Percentiles rank a stretch among this genome's conserved stretches.
Evolutionary conservation across 2,888 invertebrate species (phyloP).

Genomic region (Nomada ferruginata): DNA sequence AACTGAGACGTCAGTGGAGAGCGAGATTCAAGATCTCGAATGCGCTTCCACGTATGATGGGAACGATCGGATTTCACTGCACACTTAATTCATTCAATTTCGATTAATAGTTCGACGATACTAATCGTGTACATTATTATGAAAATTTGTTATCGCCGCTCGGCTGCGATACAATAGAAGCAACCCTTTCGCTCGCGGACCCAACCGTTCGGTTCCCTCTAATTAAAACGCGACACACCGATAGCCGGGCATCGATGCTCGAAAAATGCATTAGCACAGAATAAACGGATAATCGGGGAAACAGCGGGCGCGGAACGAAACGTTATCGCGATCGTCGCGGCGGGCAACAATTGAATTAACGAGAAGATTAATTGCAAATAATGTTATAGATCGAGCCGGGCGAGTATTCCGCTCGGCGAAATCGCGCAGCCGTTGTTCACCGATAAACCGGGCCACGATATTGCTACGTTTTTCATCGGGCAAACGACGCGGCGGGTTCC

Average conservation of each 20-base stretch:
- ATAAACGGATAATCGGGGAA: conserved; percentile 17
- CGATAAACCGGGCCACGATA: conserved; percentile 34
- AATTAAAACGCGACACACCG: conserved; percentile 14
- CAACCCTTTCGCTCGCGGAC: background rate
- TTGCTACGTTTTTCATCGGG: conserved; percentile 45
- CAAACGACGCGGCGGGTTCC: background rate
- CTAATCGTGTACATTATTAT: too few relatives aligned
- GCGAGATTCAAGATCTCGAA: background rate
- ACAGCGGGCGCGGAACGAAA: background rate
- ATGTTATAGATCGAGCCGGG: conserved; percentile 23
- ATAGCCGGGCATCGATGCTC: background rate
- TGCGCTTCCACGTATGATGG: too few relatives aligned
- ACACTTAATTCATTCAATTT: background rate
- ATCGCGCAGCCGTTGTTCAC: conserved; percentile 12
- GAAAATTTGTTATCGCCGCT: background rate
- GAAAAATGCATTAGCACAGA: conserved; percentile 26
- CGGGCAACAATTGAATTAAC: conserved; percentile 38
- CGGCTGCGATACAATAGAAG: background rate
- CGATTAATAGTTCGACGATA: background rate
- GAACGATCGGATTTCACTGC: background rate
- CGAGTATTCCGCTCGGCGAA: conserved; percentile 23
- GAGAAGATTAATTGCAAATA: conserved; percentile 42
- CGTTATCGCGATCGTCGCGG: conserved; percentile 20
- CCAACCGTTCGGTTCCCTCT: background rate
- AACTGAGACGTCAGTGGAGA: background rate